Evolutionary conservation across 2,888 invertebrate genomes (phyloP).

Genomic region (Laspeyria flexula): DNA sequence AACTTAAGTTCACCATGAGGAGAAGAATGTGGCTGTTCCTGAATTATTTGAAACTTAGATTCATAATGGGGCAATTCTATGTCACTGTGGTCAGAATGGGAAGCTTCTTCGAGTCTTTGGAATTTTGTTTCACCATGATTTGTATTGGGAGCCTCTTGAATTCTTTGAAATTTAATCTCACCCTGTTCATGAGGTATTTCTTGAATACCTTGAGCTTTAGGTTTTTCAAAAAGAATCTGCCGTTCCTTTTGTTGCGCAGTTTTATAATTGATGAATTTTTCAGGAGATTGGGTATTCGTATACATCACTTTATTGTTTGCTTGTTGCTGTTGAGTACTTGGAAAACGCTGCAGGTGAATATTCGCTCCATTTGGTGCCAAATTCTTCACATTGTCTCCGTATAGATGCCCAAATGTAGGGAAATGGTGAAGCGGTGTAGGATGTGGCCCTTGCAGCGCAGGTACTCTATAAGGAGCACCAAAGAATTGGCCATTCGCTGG

Average conservation of each 20-base stretch:
- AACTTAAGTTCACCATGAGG: slow-evolving; percentile 20
- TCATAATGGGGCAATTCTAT: slow-evolving; percentile 13
- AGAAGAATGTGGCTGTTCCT: slow-evolving; percentile 16
- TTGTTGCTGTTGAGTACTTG: slow-evolving; percentile 62
- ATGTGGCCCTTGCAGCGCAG: slow-evolving; percentile 54
- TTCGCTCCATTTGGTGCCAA: slow-evolving; percentile 44
- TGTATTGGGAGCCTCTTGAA: slow-evolving; percentile 15
- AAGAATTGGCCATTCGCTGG: slow-evolving; percentile 53
- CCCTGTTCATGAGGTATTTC: slow-evolving; percentile 29
- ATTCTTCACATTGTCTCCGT: slow-evolving; percentile 57
- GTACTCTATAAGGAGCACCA: slow-evolving; percentile 62
- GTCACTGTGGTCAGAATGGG: not conserved
- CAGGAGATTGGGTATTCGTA: slow-evolving; percentile 50
- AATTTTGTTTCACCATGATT: not conserved
- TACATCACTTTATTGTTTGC: slow-evolving; percentile 61
- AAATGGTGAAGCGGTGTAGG: slow-evolving; percentile 53
- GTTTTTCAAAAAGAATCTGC: slow-evolving; percentile 18
- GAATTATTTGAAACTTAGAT: slow-evolving; percentile 18
- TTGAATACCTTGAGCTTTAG: slow-evolving; percentile 51
- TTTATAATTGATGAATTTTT: slow-evolving; percentile 48
- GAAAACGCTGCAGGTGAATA: too few species aligned
- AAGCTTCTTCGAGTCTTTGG: not conserved
- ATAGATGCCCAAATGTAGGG: slow-evolving; percentile 55
- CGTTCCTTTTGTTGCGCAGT: slow-evolving; percentile 35
- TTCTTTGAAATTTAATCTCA: slow-evolving; percentile 13